Evolutionary conservation across 2,797 vertebrate genomes (phyloP).

Genomic region (Myiotriccus ornatus): DNA sequence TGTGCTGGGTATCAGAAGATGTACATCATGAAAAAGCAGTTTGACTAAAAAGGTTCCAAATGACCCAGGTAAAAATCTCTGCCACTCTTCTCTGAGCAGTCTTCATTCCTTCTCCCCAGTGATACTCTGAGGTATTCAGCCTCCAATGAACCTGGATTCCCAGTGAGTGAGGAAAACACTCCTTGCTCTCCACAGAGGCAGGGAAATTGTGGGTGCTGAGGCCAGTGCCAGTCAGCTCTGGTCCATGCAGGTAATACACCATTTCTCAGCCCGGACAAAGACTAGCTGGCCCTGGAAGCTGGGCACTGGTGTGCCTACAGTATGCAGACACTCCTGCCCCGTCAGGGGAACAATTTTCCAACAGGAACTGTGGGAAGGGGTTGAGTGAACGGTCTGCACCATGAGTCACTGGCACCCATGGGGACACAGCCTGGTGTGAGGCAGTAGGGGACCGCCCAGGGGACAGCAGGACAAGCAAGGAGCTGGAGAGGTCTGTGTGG

Average conservation of each 20-base stretch:
- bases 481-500: not conserved
- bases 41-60: not conserved
- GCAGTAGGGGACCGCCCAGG: not conserved
- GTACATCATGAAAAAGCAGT: not conserved
- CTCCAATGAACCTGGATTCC: not conserved
- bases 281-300: not conserved
- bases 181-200: not conserved
- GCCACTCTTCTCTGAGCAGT: rapidly evolving
- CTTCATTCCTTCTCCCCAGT: not conserved
- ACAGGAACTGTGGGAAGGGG: not conserved
- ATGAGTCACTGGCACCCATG: not conserved
- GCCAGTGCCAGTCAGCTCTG: not conserved
- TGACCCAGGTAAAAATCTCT: not conserved
- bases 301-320: not conserved
- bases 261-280: not conserved
- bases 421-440: not conserved
- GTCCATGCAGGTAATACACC: rapidly evolving
- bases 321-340: rapidly evolving
- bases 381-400: not conserved
- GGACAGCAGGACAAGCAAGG: not conserved
- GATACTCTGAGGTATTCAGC: not conserved
- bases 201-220: rapidly evolving
- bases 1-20: not conserved
- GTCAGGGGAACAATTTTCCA: not conserved
- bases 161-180: not conserved